phyloP scores from a whole-genome alignment of 2,797 vertebrate genomes.

The Brachymystax lenok region DNA sequence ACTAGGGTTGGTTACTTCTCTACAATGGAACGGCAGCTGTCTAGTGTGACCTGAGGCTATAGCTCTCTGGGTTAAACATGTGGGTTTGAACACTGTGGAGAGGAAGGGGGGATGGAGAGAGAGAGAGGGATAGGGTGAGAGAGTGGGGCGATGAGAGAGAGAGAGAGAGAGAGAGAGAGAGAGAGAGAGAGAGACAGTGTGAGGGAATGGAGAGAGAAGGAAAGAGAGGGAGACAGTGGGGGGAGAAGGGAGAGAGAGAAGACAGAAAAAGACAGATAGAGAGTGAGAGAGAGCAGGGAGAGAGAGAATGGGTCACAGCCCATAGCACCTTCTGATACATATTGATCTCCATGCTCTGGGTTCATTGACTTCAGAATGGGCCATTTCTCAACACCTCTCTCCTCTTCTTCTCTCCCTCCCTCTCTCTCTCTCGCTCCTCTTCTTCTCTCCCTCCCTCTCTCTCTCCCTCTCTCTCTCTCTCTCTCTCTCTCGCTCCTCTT shows the following conservation, averaged over 20 bases:
- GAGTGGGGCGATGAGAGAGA: background rate
- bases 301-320: slow-evolving; percentile 44
- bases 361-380: slow-evolving; percentile 56
- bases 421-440: slow-evolving; percentile 10
- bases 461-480: slow-evolving; percentile 3
- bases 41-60: slow-evolving; percentile 43
- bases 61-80: slow-evolving; percentile 45
- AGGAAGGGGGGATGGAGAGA: slow-evolving; percentile 6
- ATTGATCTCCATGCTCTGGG: slow-evolving; percentile 60
- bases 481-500: background rate
- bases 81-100: slow-evolving; percentile 32
- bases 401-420: background rate
- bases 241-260: too few species aligned
- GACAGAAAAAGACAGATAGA: too few species aligned
- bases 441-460: slow-evolving; percentile 7
- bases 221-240: too few species aligned
- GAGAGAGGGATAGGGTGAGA: background rate
- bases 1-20: slow-evolving; percentile 59
- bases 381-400: slow-evolving; percentile 13
- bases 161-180: background rate
- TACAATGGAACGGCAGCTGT: slow-evolving; percentile 50
- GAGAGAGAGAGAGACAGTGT: background rate
- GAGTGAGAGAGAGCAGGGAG: too few species aligned
- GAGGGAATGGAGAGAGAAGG: accelerated
- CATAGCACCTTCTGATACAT: slow-evolving; percentile 40